phyloP scores from a whole-genome alignment of 2,797 vertebrate species.

The Thripadectes ignobilis region DNA sequence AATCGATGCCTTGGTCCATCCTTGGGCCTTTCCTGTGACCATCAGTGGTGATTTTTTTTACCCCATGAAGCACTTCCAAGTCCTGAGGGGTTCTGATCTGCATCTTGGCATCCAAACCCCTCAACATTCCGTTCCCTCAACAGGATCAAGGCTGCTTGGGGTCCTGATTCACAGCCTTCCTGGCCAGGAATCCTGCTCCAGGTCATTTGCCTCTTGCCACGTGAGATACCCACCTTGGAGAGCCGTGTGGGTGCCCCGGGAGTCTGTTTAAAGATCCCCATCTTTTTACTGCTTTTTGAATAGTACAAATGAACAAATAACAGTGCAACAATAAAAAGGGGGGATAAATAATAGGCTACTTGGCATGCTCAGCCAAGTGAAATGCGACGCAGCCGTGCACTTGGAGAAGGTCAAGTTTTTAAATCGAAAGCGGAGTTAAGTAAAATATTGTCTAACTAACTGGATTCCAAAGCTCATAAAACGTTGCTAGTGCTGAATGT shows the following conservation, averaged over 20 bases:
- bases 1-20: neutral
- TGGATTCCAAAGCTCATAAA: slow-evolving; percentile 67
- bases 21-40: neutral
- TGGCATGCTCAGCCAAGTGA: neutral
- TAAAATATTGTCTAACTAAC: slow-evolving; percentile 64
- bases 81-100: rapidly evolving
- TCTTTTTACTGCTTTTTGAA: neutral
- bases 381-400: rapidly evolving
- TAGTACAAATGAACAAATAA: neutral
- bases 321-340: neutral
- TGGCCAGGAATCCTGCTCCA: neutral
- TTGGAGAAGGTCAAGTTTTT: slow-evolving; percentile 61
- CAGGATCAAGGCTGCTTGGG: neutral
- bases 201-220: neutral
- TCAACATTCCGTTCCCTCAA: neutral
- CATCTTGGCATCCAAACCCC: neutral
- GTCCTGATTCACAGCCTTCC: neutral
- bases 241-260: neutral
- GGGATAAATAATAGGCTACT: neutral
- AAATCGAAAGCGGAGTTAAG: slow-evolving; percentile 61
- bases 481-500: slow-evolving; percentile 21
- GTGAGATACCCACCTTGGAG: neutral
- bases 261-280: neutral
- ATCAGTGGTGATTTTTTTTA: neutral
- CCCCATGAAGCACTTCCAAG: rapidly evolving